These are phyloP conservation scores for Ethmia dodecea DNA, from an alignment of 2,888 invertebrate genomes.

Conservation along the genomic window DNA sequence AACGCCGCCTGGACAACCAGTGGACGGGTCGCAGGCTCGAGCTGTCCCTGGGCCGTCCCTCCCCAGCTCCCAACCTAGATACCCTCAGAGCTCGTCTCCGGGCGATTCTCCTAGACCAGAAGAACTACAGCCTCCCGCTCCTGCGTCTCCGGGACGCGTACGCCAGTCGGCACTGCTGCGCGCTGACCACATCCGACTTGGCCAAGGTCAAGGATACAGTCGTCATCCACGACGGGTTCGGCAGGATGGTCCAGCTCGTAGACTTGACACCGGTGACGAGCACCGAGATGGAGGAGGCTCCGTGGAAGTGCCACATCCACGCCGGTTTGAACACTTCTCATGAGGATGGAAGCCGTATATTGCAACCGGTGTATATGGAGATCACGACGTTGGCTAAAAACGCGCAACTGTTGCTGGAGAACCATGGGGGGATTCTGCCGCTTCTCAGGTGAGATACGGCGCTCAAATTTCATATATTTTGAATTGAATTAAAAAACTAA, in stretches of 20 bases:
- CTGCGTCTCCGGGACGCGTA: conserved; percentile 90
- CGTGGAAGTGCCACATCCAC: conserved; percentile 74
- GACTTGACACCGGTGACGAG: conserved; percentile 50
- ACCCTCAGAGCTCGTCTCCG: conserved; percentile 83
- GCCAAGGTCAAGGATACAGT: conserved; percentile 86
- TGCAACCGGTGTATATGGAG: conserved; percentile 82
- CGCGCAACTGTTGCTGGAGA: conserved; percentile 81
- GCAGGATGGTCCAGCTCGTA: conserved; percentile 59
- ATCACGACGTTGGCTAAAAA: conserved; percentile 81
- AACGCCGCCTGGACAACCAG: conserved; percentile 82
- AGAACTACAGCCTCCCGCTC: conserved; percentile 80
- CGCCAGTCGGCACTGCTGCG: conserved; percentile 87
- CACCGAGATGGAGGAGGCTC: conserved; percentile 61
- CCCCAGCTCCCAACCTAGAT: conserved; percentile 80
- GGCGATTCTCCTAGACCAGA: conserved; percentile 85
- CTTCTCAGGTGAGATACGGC: conserved; percentile 84
- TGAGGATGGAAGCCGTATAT: conserved; percentile 71
- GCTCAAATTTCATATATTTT: neutral
- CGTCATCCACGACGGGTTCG: conserved; percentile 58
- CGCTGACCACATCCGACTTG: conserved; percentile 84
- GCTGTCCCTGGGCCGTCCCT: conserved; percentile 81
- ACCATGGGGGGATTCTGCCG: conserved; percentile 87
- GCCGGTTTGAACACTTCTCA: conserved; percentile 40
- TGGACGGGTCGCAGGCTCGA: conserved; percentile 86
- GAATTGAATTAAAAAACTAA: no score